Percentiles rank a stretch among this genome's conserved stretches.
These are phyloP conservation scores for Pachliopta kotzebuea DNA, from an alignment of 2,888 invertebrate species.

Conservation along the genomic window DNA sequence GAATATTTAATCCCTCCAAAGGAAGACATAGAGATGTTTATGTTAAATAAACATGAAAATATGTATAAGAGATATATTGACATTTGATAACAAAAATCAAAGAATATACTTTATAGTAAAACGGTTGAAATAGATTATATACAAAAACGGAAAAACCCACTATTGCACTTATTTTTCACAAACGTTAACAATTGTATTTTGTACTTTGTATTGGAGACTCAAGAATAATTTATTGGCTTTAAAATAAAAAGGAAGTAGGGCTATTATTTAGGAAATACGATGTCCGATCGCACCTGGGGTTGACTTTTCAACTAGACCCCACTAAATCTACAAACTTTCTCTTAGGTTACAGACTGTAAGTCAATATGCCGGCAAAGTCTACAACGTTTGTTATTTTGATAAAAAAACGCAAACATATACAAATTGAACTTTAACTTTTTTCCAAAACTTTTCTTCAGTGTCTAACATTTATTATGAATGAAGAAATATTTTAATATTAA, in stretches of 20 bases:
- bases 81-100: too few relatives aligned
- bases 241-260: slow-evolving; percentile 4
- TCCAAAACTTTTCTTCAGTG: background rate
- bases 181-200: background rate
- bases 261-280: slow-evolving; percentile 19
- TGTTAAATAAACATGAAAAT: background rate
- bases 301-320: slow-evolving; percentile 41
- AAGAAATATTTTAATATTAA: background rate
- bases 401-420: background rate
- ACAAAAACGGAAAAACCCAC: too few relatives aligned
- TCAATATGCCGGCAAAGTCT: slow-evolving; percentile 48
- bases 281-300: slow-evolving; percentile 26
- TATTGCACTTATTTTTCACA: background rate
- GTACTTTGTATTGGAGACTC: background rate
- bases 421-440: background rate
- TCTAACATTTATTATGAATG: background rate
- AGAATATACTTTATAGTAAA: too few relatives aligned
- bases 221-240: background rate
- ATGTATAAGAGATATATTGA: too few relatives aligned
- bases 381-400: slow-evolving; percentile 38
- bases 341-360: slow-evolving; percentile 50
- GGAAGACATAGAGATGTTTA: background rate
- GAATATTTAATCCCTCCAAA: background rate
- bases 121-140: too few relatives aligned
- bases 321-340: slow-evolving; percentile 60